phyloP scores from a whole-genome alignment of 2,113 vertebrate genomes.

The Rhinopithecus roxellana region DNA sequence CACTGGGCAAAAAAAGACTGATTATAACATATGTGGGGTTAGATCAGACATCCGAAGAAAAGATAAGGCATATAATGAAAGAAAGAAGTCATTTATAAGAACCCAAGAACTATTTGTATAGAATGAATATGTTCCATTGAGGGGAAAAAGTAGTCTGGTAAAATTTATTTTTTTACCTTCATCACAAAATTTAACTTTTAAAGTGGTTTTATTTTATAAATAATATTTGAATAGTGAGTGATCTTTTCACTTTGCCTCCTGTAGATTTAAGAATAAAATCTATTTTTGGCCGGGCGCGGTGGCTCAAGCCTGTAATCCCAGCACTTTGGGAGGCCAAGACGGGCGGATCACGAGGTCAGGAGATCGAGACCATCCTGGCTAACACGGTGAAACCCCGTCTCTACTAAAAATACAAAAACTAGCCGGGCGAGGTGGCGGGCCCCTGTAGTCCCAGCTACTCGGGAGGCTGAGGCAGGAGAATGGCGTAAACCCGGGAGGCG shows the following conservation, averaged over 20 bases:
- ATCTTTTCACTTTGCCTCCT: neutral
- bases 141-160: neutral
- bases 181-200: neutral
- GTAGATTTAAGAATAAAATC: neutral
- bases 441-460: no score
- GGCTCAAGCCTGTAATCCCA: no score
- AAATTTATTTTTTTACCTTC: neutral
- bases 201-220: neutral
- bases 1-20: no score
- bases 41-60: neutral
- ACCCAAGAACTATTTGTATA: neutral
- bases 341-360: no score
- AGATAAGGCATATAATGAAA: neutral
- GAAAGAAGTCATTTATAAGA: neutral
- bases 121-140: neutral
- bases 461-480: no score
- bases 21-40: neutral
- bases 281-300: no score
- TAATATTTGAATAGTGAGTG: neutral
- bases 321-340: no score
- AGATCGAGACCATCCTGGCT: no score
- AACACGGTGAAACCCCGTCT: no score
- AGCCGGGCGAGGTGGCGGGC: no score
- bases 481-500: no score
- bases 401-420: no score